phyloP scores from a whole-genome alignment of 2,888 invertebrate species.

The Ramazzottius varieornatus region DNA sequence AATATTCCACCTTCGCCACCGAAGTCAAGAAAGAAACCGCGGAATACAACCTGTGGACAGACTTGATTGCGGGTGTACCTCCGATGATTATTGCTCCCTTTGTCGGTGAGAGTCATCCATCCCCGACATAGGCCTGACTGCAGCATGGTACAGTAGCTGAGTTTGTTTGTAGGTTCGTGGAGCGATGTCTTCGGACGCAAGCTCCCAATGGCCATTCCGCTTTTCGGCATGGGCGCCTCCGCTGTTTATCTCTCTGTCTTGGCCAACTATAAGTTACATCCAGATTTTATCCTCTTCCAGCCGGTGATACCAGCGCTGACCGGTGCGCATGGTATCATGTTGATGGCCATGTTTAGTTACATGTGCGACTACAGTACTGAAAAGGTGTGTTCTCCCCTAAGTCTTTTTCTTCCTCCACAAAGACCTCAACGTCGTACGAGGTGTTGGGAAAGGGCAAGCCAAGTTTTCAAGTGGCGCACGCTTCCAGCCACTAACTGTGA shows the following conservation, averaged over 20 bases:
- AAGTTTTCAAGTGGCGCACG: no score
- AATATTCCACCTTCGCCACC: neutral
- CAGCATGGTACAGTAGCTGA: no score
- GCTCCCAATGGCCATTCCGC: neutral
- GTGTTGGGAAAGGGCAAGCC: no score
- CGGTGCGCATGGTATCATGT: neutral
- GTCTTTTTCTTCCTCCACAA: no score
- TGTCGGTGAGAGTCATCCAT: conserved; percentile 1
- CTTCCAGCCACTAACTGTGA: no score
- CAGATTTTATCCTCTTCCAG: neutral
- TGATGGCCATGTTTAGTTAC: conserved; percentile 3
- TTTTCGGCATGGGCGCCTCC: neutral
- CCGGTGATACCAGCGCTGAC: neutral
- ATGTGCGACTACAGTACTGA: neutral
- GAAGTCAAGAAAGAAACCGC: neutral
- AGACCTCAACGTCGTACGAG: no score
- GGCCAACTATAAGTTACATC: neutral
- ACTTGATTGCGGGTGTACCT: neutral
- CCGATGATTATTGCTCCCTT: neutral
- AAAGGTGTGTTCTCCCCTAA: neutral
- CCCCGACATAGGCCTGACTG: no score
- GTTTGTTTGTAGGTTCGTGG: neutral
- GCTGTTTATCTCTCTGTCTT: neutral
- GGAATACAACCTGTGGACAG: neutral
- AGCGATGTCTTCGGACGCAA: neutral